Base-by-base conservation (phyloP, 2,113 vertebrate species). In the Hucho hucho region DNA sequence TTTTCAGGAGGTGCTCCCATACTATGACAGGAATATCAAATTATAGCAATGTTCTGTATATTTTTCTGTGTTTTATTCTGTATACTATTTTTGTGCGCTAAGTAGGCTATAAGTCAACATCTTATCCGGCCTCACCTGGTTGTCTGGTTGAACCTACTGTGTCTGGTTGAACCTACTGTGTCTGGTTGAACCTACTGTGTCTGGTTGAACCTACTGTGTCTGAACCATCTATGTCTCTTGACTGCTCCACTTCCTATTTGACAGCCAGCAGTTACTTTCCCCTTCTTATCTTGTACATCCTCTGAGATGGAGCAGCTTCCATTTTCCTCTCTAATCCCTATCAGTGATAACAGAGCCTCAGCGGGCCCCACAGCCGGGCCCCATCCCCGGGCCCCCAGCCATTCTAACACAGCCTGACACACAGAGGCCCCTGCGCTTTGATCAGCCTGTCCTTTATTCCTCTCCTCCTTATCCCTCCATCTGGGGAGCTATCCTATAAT, bases 401-500 rank as follows among this genome's bases (percentile, higher is more conserved):
- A 79, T 25, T 76, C 77, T 82, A 81, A 28, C 18, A 37, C 16
- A 20, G 18, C 76, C 22, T n/a, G 37, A 66, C 64, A 69, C 64
- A 66, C n/a, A 74, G 22, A 64, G 0, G 6, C 53, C 56, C 37
- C 28, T 4, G 22, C 16, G 7, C 32, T 68, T 68, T 68, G 32
- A 68, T 68, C 32, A 13, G 2, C 32, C n/a, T 77, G 64, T 75
- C 20, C 73, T 83, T 74, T 78, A 32, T 61, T 58, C 58, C 73
- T 68, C 37, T 86, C 46, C 49, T 81, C 75, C 70, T 87, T 88
- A 92, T 88, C 87, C 78, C 47, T 4, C 79, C 70, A 89, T 86
- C 88, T 82, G 59, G 71, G 75, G 83, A 82, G 79, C 12, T 75
- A 82, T 81, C 82, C 1, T 83, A 80, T 77, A 43, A 43, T 43